These are phyloP conservation scores for Lacanobia oleracea DNA, from an alignment of 2,888 invertebrate species.

Conservation along the genomic window DNA sequence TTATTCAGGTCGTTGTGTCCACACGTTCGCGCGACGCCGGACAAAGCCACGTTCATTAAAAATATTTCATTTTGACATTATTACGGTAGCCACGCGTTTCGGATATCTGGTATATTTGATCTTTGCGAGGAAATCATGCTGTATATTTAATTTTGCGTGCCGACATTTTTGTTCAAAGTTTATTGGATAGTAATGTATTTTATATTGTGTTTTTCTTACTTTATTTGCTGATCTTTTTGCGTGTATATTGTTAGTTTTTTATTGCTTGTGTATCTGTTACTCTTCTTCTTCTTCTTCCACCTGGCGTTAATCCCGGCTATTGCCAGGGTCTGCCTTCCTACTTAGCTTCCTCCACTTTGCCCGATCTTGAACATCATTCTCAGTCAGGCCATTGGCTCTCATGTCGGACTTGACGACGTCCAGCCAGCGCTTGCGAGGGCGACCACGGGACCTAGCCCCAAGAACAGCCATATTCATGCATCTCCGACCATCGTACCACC, in stretches of 20 bases:
- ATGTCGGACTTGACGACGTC: too few species aligned
- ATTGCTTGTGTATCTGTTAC: not conserved
- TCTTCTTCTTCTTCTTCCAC: too few species aligned
- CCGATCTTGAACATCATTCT: too few species aligned
- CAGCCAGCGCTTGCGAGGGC: too few species aligned
- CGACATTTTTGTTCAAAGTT: constrained; percentile 37
- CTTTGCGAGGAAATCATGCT: constrained; percentile 54
- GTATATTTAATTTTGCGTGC: constrained; percentile 57
- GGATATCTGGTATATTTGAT: constrained; percentile 63
- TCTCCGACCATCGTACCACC: too few species aligned
- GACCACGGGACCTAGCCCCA: too few species aligned
- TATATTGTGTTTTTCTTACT: constrained; percentile 9
- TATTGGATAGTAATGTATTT: constrained; percentile 30
- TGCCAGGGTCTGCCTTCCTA: too few species aligned
- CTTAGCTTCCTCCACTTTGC: too few species aligned
- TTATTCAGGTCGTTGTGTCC: constrained; percentile 60
- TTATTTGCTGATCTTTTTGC: not conserved
- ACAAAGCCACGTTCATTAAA: constrained; percentile 67
- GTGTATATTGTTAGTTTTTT: not conserved
- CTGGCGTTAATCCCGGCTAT: too few species aligned
- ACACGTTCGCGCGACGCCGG: constrained; percentile 55
- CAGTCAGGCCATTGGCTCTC: too few species aligned
- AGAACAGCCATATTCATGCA: too few species aligned
- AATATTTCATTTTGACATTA: constrained; percentile 70
- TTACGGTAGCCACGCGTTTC: constrained; percentile 56